These are phyloP conservation scores for Nibea albiflora DNA, from an alignment of 2,113 vertebrate genomes.

Conservation along the genomic window DNA sequence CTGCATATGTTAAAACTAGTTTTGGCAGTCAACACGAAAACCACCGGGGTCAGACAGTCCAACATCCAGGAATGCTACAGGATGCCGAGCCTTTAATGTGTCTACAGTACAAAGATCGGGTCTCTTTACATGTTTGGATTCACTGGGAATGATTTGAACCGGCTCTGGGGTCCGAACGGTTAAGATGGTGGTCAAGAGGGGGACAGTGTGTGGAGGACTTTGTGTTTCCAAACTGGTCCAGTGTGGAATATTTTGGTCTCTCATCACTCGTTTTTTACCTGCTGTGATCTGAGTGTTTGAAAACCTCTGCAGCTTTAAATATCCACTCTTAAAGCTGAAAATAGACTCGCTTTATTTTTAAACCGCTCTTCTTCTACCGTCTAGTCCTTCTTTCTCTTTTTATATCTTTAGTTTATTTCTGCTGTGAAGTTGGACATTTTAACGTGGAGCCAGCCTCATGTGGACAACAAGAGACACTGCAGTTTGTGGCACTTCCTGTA, in stretches of 20 bases:
- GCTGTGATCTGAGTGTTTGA: background rate
- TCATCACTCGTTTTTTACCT: background rate
- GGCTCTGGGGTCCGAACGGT: too few species aligned
- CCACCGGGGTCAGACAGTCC: background rate
- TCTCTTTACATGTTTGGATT: too few species aligned
- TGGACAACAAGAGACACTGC: too few species aligned
- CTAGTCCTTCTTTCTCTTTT: too few species aligned
- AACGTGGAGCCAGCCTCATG: too few species aligned
- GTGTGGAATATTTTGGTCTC: slow-evolving; percentile 2
- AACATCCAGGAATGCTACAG: background rate
- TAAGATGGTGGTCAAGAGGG: too few species aligned
- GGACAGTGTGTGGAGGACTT: background rate
- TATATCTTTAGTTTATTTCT: too few species aligned
- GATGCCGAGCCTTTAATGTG: background rate
- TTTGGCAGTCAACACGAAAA: background rate
- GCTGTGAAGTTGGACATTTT: too few species aligned
- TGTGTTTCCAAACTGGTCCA: background rate
- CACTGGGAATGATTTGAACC: too few species aligned
- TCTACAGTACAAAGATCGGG: too few species aligned
- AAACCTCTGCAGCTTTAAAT: slow-evolving; percentile 42
- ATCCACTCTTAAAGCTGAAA: slow-evolving; percentile 16
- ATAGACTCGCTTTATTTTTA: slow-evolving; percentile 23
- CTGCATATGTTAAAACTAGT: background rate
- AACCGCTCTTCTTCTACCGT: background rate
- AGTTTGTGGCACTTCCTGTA: too few species aligned